phyloP scores from a whole-genome alignment of 1,140 invertebrate species.

The Panagrolaimus sp. region DNA sequence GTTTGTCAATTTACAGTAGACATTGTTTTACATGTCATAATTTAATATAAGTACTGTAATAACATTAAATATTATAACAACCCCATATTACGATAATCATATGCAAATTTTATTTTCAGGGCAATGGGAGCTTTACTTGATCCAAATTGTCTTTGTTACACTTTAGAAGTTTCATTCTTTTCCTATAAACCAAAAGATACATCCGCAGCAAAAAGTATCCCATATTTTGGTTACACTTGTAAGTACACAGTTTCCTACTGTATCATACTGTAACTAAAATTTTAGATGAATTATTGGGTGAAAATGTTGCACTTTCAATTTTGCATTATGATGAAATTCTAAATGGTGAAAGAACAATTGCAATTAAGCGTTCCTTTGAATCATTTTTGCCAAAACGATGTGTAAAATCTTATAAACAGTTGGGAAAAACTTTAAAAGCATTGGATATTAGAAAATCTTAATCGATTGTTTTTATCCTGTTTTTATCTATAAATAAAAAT shows the following conservation, averaged over 20 bases:
- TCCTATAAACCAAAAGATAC: constrained; percentile 48
- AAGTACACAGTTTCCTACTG: constrained; percentile 20
- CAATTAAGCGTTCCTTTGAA: constrained; percentile 44
- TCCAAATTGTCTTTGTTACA: constrained; percentile 43
- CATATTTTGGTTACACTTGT: constrained; percentile 48
- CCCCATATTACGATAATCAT: neutral
- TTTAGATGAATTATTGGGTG: constrained; percentile 36
- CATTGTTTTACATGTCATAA: too few relatives aligned
- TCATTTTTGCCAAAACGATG: constrained; percentile 39
- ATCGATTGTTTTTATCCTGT: too few relatives aligned
- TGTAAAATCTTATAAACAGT: constrained; percentile 29
- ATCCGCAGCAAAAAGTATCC: constrained; percentile 22
- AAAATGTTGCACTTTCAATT: constrained; percentile 40
- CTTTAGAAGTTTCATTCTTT: constrained; percentile 52
- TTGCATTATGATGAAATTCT: constrained; percentile 36
- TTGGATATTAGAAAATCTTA: too few relatives aligned
- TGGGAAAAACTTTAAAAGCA: neutral
- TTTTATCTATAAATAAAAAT: too few relatives aligned
- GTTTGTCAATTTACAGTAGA: constrained; percentile 58
- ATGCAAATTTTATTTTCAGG: constrained; percentile 21
- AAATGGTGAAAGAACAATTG: constrained; percentile 25
- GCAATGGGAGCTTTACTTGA: constrained; percentile 49
- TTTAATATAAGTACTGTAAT: too few relatives aligned
- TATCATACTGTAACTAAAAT: neutral
- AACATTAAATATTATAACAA: neutral